Conservation (phyloP, 2,113 vertebrate species). For the Phycodurus eques region DNA sequence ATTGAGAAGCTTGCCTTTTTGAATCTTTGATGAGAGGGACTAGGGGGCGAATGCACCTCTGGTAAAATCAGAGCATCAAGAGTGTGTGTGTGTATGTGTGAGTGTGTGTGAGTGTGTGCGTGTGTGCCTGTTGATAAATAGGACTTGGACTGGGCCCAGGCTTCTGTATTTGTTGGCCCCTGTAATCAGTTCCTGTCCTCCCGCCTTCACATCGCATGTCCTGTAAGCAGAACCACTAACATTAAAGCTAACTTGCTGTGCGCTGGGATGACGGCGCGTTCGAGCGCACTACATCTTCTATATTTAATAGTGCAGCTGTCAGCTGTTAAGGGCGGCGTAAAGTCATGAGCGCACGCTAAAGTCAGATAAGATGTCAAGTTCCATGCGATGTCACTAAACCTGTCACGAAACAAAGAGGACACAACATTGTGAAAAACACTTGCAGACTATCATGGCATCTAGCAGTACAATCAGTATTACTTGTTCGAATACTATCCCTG, state of each 20-base stretch:
- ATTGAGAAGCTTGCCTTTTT: conserved; percentile 95
- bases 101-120: conserved; percentile 54
- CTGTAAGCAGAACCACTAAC: conserved; percentile 27
- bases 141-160: conserved; percentile 82
- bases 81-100: conserved; percentile 57
- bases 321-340: neutral
- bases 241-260: neutral
- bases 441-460: neutral
- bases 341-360: conserved; percentile 1
- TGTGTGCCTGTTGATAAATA: conserved; percentile 77
- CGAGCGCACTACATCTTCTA: conserved; percentile 6
- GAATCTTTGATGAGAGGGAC: conserved; percentile 93
- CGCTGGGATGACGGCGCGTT: neutral
- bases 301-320: conserved; percentile 20
- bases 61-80: conserved; percentile 92
- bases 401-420: neutral
- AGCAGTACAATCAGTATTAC: neutral
- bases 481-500: neutral
- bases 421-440: neutral
- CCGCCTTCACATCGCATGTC: conserved; percentile 68
- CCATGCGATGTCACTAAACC: neutral
- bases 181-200: conserved; percentile 81
- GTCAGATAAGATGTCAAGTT: neutral
- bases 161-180: conserved; percentile 78
- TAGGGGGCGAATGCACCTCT: conserved; percentile 75